phyloP scores from a whole-genome alignment of 1,140 invertebrate species.

The Pseudomyrmex flavicornis region DNA sequence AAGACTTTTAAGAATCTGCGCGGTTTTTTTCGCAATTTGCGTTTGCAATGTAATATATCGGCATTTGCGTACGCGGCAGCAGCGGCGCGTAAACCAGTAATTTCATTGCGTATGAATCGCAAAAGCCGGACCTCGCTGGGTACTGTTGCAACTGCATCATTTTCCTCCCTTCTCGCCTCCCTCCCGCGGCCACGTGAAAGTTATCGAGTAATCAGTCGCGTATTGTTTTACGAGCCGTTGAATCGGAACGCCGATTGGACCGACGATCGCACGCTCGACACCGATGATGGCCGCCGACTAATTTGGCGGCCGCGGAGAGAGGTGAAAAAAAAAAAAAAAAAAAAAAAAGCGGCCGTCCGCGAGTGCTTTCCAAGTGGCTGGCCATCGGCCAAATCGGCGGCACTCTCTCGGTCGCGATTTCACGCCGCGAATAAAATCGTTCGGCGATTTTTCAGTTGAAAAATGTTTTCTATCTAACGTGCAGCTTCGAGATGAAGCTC shows the following conservation, averaged over 20 bases:
- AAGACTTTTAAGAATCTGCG: constrained; percentile 7
- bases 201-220: constrained; percentile 84
- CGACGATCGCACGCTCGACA: constrained; percentile 64
- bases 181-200: constrained; percentile 48
- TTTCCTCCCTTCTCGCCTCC: constrained; percentile 35
- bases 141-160: constrained; percentile 65
- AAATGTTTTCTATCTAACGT: constrained; percentile 56
- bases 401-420: constrained; percentile 54
- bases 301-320: constrained; percentile 52
- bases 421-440: constrained; percentile 27
- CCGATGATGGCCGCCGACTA: constrained; percentile 59
- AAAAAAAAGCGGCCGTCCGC: constrained; percentile 10
- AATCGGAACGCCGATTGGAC: constrained; percentile 81
- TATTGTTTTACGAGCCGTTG: constrained; percentile 84
- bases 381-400: constrained; percentile 62
- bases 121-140: constrained; percentile 55
- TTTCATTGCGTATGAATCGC: constrained; percentile 74
- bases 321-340: not conserved
- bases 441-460: constrained; percentile 55
- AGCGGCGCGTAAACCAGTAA: constrained; percentile 72
- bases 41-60: constrained; percentile 59
- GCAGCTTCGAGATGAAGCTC: not conserved
- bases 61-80: constrained; percentile 57
- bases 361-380: constrained; percentile 56
- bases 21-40: constrained; percentile 47